A percentile compares a stretch with the other conserved stretches of the same genome.
These are phyloP conservation scores for Platypus cylindrus DNA, from an alignment of 2,888 invertebrate species.

Conservation along the genomic window DNA sequence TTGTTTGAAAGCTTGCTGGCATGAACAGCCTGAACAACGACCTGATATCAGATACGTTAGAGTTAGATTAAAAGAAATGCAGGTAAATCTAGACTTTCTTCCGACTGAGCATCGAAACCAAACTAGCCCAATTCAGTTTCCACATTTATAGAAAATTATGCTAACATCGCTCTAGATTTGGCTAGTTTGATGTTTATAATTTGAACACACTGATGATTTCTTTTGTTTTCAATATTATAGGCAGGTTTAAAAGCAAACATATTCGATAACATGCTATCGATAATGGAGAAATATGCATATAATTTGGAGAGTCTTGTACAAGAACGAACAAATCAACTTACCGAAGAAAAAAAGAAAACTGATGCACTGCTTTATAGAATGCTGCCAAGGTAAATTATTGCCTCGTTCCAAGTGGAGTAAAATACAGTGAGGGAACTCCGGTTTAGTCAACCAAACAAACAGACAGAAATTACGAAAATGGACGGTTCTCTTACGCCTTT, in stretches of 20 bases:
- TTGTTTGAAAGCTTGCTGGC: conserved; percentile 69
- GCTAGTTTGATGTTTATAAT: too few species aligned
- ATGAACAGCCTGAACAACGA: conserved; percentile 61
- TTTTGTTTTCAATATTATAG: conserved; percentile 14
- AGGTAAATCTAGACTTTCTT: conserved; percentile 35
- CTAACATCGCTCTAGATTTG: too few species aligned
- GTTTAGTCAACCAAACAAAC: too few species aligned
- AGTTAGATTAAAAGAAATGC: conserved; percentile 68
- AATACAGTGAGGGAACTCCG: too few species aligned
- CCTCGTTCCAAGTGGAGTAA: background rate
- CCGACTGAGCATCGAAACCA: too few species aligned
- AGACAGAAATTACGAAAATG: too few species aligned
- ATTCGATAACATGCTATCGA: conserved; percentile 79
- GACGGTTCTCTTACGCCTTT: too few species aligned
- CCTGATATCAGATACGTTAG: conserved; percentile 70
- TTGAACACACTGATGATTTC: too few species aligned
- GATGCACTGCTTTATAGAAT: conserved; percentile 73
- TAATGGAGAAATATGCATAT: conserved; percentile 85
- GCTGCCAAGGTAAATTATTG: conserved; percentile 56
- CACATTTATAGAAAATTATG: too few species aligned
- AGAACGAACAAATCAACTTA: conserved; percentile 65
- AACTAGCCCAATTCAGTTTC: too few species aligned
- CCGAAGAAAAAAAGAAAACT: conserved; percentile 74
- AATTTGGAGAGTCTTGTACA: conserved; percentile 75
- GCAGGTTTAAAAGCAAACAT: conserved; percentile 69